A percentile compares a stretch with the other conserved stretches of the same genome.
Evolutionary conservation across 2,888 invertebrate species (phyloP).

Genomic region (Andrena flavipes): DNA sequence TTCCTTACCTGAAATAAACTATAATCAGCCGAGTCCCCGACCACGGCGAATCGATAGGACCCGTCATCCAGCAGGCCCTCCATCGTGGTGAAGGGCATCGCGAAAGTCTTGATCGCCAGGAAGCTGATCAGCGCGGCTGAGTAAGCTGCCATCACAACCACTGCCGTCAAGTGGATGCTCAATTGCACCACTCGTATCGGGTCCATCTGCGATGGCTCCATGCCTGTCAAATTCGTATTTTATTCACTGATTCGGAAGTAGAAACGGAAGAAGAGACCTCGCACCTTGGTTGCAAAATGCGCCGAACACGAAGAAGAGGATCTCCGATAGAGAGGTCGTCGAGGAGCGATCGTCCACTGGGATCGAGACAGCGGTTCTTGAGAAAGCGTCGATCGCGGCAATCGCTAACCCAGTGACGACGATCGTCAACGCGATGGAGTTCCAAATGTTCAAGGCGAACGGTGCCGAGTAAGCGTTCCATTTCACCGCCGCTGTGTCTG

Average conservation of each 20-base stretch:
- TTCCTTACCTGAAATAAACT: slow-evolving; percentile 78
- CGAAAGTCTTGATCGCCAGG: slow-evolving; percentile 79
- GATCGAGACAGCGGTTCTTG: not conserved
- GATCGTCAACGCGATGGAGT: slow-evolving; percentile 73
- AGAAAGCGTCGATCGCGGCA: slow-evolving; percentile 63
- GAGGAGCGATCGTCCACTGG: not conserved
- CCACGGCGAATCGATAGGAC: slow-evolving; percentile 79
- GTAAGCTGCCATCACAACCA: slow-evolving; percentile 81
- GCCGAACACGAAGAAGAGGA: slow-evolving; percentile 76
- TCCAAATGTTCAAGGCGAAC: slow-evolving; percentile 79
- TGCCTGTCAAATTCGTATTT: slow-evolving; percentile 66
- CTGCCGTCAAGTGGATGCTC: slow-evolving; percentile 79
- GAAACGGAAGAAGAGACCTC: not conserved
- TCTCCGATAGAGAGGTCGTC: slow-evolving; percentile 68
- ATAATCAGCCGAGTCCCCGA: slow-evolving; percentile 80
- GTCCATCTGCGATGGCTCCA: slow-evolving; percentile 72
- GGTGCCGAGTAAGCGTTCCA: slow-evolving; percentile 81
- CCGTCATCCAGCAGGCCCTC: slow-evolving; percentile 80
- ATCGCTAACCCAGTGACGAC: slow-evolving; percentile 72
- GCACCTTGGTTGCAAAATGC: slow-evolving; percentile 81
- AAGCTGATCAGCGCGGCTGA: slow-evolving; percentile 83
- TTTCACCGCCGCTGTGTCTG: slow-evolving; percentile 75
- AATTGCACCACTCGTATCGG: slow-evolving; percentile 79
- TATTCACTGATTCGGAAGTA: not conserved
- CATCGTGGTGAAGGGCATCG: slow-evolving; percentile 83